Evolutionary conservation across 2,113 vertebrate genomes (phyloP).

Genomic region (Morone saxatilis): DNA sequence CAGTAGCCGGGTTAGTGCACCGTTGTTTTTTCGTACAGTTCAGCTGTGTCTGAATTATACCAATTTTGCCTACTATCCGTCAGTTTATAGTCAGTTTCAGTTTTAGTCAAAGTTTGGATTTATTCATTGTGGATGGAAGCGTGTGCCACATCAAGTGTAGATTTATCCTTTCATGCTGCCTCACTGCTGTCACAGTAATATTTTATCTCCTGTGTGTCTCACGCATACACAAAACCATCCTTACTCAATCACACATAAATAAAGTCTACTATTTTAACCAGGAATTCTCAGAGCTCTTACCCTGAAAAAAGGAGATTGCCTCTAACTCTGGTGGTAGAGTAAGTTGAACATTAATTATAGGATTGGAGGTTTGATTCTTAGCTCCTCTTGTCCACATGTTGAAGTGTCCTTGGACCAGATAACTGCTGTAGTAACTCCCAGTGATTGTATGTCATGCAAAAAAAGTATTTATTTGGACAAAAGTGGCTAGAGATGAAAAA

Average conservation of each 20-base stretch:
- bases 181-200: neutral
- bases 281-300: neutral
- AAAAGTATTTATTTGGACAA: neutral
- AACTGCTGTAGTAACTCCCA: neutral
- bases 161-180: neutral
- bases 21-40: neutral
- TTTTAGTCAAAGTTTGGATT: neutral
- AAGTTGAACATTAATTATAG: neutral
- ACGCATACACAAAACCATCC: neutral
- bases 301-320: neutral
- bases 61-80: neutral
- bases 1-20: neutral
- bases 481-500: neutral
- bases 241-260: neutral
- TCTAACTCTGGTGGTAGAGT: neutral
- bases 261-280: neutral
- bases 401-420: neutral
- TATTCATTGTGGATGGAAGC: too few relatives aligned
- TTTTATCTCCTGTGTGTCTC: neutral
- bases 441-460: neutral
- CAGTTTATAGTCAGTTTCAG: neutral
- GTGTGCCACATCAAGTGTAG: neutral
- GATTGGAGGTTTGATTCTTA: conserved; percentile 6
- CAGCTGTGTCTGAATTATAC: neutral
- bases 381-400: neutral